These are phyloP conservation scores for Pammene aurita DNA, from an alignment of 2,888 invertebrate genomes.

Conservation along the genomic window DNA sequence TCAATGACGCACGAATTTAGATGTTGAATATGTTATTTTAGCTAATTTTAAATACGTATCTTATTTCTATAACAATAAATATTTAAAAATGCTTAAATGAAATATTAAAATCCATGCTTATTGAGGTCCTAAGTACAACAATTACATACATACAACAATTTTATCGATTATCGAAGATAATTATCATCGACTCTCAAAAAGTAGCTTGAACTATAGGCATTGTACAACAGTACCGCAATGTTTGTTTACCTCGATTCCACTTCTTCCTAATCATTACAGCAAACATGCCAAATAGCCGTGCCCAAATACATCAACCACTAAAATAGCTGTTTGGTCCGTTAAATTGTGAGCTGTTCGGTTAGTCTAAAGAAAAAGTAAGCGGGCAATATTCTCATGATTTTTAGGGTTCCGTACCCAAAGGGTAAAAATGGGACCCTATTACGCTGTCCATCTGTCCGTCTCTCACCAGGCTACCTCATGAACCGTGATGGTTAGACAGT, in stretches of 20 bases:
- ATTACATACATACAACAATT: neutral
- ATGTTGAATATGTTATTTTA: too few species aligned
- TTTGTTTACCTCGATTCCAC: conserved; percentile 39
- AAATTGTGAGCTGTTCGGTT: neutral
- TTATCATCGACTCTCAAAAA: conserved; percentile 1
- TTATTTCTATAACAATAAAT: too few species aligned
- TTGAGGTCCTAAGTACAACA: too few species aligned
- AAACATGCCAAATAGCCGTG: conserved; percentile 44
- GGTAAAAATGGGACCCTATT: too few species aligned
- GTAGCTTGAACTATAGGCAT: conserved; percentile 24
- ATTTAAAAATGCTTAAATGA: too few species aligned
- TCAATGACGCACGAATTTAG: too few species aligned
- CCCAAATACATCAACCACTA: conserved; percentile 35
- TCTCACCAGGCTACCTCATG: too few species aligned
- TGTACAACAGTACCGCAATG: conserved; percentile 38
- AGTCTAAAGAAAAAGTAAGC: neutral
- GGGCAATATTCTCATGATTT: neutral
- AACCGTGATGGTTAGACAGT: too few species aligned
- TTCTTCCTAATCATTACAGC: conserved; percentile 44
- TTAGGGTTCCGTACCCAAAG: too few species aligned
- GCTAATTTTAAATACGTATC: too few species aligned
- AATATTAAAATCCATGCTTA: too few species aligned
- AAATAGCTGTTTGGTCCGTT: conserved; percentile 26
- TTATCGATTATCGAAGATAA: neutral
- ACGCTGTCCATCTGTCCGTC: too few species aligned